Conservation (phyloP, 1,140 invertebrate species). For the Hyposmocoma kahamanoa region DNA sequence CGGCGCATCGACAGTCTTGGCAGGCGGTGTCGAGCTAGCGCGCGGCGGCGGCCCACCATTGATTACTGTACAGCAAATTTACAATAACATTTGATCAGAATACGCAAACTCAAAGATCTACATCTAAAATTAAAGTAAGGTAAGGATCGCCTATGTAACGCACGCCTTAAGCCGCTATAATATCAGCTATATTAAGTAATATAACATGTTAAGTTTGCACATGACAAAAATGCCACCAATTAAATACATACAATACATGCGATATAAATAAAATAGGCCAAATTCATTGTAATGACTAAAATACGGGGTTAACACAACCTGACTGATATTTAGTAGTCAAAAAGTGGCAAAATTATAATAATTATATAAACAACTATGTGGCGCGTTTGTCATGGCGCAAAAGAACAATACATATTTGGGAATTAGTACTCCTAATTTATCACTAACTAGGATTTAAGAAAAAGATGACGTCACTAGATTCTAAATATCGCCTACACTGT, state of each 20-base stretch:
- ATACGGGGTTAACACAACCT: constrained; percentile 54
- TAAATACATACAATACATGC: constrained; percentile 23
- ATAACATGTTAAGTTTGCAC: constrained; percentile 50
- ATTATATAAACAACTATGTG: too few relatives aligned
- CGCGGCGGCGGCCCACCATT: constrained; percentile 32
- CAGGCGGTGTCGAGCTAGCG: constrained; percentile 27
- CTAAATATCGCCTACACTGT: constrained; percentile 66
- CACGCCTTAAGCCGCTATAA: constrained; percentile 64
- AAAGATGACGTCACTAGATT: constrained; percentile 47
- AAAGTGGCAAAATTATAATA: too few relatives aligned
- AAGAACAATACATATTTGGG: constrained; percentile 49
- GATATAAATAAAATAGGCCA: constrained; percentile 56
- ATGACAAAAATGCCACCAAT: constrained; percentile 43
- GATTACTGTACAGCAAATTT: constrained; percentile 65
- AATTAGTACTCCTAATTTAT: constrained; percentile 60
- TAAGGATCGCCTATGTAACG: constrained; percentile 56
- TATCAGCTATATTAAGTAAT: constrained; percentile 66
- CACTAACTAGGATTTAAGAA: constrained; percentile 63
- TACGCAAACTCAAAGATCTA: constrained; percentile 66
- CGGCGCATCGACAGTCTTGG: constrained; percentile 52
- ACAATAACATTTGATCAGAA: constrained; percentile 67
- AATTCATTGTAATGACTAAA: constrained; percentile 58
- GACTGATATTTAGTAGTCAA: constrained; percentile 24
- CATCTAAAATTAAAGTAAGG: constrained; percentile 59
- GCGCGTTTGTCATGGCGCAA: constrained; percentile 47